These are phyloP conservation scores for Rhineura floridana DNA, from an alignment of 2,113 vertebrate genomes.

Conservation along the genomic window DNA sequence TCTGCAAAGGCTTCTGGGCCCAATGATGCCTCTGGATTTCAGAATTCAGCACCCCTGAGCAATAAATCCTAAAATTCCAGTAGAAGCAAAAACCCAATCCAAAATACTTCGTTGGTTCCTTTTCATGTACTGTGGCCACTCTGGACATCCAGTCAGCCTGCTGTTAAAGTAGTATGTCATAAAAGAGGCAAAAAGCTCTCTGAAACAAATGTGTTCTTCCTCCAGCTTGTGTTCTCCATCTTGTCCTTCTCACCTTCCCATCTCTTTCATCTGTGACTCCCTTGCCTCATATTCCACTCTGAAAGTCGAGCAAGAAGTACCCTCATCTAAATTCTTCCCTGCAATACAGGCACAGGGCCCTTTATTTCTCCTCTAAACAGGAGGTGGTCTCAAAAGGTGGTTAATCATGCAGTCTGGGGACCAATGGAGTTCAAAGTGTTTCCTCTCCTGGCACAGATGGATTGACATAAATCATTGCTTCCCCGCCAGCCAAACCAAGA, in stretches of 20 bases:
- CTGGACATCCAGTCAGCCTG: background rate
- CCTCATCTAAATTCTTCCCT: background rate
- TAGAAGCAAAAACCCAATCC: background rate
- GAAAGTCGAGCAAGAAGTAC: background rate
- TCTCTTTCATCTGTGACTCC: background rate
- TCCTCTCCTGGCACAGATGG: fast-evolving
- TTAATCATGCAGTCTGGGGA: background rate
- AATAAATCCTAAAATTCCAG: background rate
- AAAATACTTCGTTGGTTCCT: too few species aligned
- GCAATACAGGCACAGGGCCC: too few species aligned
- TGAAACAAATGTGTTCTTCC: background rate
- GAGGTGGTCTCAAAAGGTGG: background rate
- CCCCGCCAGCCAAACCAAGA: background rate
- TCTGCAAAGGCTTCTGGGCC: background rate
- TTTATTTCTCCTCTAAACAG: background rate
- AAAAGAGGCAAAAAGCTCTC: background rate
- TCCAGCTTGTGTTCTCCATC: background rate
- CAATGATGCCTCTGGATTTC: background rate
- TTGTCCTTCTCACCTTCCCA: background rate
- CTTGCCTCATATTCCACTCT: background rate
- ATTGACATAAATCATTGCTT: background rate
- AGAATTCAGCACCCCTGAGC: background rate
- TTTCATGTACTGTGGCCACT: background rate
- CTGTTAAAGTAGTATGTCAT: background rate
- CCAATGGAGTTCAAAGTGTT: background rate